Evolutionary conservation across 2,888 invertebrate species (phyloP).

Genomic region (Drosophila testacea): DNA sequence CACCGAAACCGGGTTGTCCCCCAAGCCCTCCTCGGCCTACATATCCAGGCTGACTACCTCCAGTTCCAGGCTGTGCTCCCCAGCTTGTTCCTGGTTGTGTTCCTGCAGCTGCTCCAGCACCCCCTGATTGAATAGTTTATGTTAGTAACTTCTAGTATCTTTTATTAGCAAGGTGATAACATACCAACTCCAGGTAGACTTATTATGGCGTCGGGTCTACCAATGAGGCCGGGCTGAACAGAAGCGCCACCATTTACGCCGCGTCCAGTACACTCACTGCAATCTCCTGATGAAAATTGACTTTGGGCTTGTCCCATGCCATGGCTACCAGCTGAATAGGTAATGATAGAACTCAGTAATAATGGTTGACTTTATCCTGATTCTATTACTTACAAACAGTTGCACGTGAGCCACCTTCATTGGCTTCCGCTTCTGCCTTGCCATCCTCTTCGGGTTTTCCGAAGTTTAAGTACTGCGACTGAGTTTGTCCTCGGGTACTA

Average conservation of each 20-base stretch:
- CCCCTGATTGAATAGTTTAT: constrained; percentile 1
- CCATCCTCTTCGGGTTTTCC: constrained; percentile 88
- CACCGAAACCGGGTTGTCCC: constrained; percentile 35
- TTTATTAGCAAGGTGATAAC: background rate
- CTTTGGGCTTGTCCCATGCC: constrained; percentile 96
- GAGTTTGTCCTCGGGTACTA: constrained; percentile 90
- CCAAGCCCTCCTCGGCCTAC: constrained; percentile 8
- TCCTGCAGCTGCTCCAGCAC: constrained; percentile 8
- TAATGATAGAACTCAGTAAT: background rate
- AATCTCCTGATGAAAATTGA: constrained; percentile 89
- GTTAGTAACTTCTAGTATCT: background rate
- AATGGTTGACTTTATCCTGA: background rate
- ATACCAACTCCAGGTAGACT: constrained; percentile 58
- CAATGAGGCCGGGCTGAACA: constrained; percentile 25
- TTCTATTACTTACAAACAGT: constrained; percentile 82
- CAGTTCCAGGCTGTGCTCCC: constrained; percentile 13
- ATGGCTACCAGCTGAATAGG: constrained; percentile 89
- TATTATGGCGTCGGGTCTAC: constrained; percentile 67
- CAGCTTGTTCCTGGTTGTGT: constrained; percentile 6
- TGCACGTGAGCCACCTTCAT: constrained; percentile 86
- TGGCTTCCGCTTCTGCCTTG: constrained; percentile 93
- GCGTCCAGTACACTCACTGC: constrained; percentile 68
- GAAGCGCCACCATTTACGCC: constrained; percentile 11
- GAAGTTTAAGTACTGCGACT: constrained; percentile 92
- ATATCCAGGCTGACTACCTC: constrained; percentile 23